phyloP scores from a whole-genome alignment of 1,140 invertebrate species.

The Harlomillsia oculata region DNA sequence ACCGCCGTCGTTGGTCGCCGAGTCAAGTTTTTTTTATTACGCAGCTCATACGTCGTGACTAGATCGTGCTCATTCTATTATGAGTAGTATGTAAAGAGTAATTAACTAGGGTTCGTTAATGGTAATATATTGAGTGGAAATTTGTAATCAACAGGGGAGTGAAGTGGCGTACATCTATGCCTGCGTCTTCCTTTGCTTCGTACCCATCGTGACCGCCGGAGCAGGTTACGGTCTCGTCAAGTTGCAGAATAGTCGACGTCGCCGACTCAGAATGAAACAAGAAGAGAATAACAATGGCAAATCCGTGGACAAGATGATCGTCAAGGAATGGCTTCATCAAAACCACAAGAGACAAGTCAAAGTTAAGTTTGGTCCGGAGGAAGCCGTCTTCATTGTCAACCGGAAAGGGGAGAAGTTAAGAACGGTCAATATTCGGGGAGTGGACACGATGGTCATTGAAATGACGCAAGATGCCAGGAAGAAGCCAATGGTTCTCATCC shows the following conservation, averaged over 20 bases:
- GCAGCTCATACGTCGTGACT: too few relatives aligned
- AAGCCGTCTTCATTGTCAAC: constrained; percentile 72
- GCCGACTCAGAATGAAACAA: constrained; percentile 68
- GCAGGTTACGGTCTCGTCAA: constrained; percentile 87
- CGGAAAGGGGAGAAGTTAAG: constrained; percentile 79
- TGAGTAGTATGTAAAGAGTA: too few relatives aligned
- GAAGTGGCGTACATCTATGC: constrained; percentile 94
- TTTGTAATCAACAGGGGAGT: constrained; percentile 81
- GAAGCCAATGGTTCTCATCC: constrained; percentile 74
- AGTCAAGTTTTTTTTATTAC: too few relatives aligned
- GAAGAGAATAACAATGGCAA: constrained; percentile 58
- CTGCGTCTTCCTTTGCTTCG: constrained; percentile 76
- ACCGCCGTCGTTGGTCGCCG: too few relatives aligned
- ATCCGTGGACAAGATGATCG: constrained; percentile 84
- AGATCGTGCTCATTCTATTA: too few relatives aligned
- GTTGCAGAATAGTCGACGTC: constrained; percentile 70
- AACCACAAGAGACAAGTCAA: constrained; percentile 84
- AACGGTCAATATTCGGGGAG: constrained; percentile 62
- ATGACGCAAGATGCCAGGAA: constrained; percentile 58
- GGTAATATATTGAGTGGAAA: too few relatives aligned
- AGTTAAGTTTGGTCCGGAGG: constrained; percentile 74
- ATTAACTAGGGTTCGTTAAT: too few relatives aligned
- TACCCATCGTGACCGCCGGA: constrained; percentile 84
- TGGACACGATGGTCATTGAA: constrained; percentile 68
- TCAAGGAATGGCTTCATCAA: constrained; percentile 89